phyloP scores from a whole-genome alignment of 2,888 invertebrate genomes.

The Pharmacophagus antenor region DNA sequence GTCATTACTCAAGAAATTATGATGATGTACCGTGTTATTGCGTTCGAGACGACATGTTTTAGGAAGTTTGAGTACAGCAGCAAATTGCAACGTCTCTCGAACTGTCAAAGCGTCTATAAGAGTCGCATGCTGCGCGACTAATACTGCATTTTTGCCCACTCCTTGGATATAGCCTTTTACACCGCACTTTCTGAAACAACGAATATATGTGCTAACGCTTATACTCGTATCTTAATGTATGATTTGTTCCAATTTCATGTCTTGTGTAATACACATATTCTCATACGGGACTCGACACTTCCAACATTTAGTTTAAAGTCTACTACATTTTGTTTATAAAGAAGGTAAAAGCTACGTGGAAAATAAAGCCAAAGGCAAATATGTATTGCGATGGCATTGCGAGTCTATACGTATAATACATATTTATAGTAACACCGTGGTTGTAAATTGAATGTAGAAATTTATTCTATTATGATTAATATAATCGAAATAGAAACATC shows the following conservation, averaged over 20 bases:
- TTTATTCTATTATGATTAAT: no score
- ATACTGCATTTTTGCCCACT: slow-evolving; percentile 84
- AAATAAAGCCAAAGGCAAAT: no score
- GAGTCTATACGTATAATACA: no score
- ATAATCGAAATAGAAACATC: no score
- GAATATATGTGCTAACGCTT: neutral
- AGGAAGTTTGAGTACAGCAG: slow-evolving; percentile 90
- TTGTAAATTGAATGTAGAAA: no score
- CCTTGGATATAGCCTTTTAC: slow-evolving; percentile 85
- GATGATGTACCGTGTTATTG: slow-evolving; percentile 47
- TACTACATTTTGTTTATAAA: no score
- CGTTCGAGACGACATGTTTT: slow-evolving; percentile 48
- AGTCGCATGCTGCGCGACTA: slow-evolving; percentile 92
- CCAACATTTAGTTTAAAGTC: no score
- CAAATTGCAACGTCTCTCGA: slow-evolving; percentile 90
- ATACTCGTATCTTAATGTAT: neutral
- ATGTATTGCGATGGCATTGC: no score
- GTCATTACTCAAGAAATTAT: neutral
- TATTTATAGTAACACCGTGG: no score
- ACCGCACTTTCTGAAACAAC: slow-evolving; percentile 61
- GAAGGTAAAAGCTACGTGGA: no score
- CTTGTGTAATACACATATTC: no score
- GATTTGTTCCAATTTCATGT: neutral
- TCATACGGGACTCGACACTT: no score
- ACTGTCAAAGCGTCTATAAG: slow-evolving; percentile 92